Evolutionary conservation across 2,113 vertebrate genomes (phyloP).

Genomic region (Macheiramphus alcinus): DNA sequence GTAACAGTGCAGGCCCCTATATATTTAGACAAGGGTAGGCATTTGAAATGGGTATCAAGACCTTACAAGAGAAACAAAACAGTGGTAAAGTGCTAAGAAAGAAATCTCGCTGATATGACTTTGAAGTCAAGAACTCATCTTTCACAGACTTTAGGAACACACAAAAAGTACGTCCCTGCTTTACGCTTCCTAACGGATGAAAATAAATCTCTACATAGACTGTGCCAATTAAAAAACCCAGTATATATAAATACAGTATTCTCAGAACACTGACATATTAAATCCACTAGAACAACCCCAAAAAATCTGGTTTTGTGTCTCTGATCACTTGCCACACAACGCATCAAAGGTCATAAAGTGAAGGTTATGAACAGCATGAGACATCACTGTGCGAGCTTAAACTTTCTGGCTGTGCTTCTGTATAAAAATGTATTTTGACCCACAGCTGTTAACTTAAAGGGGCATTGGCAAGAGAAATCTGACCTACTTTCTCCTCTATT

Average conservation of each 20-base stretch:
- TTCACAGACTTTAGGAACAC: neutral
- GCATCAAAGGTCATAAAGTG: neutral
- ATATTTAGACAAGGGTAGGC: neutral
- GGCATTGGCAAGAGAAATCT: neutral
- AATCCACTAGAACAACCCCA: neutral
- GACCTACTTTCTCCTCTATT: conserved; percentile 34
- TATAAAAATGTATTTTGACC: neutral
- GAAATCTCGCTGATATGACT: neutral
- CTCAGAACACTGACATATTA: neutral
- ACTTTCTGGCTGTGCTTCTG: neutral
- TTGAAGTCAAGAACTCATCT: neutral
- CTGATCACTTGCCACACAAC: neutral
- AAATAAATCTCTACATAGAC: neutral
- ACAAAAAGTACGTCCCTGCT: neutral
- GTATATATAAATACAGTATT: neutral
- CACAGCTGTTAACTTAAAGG: conserved; percentile 14
- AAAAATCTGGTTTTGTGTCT: neutral
- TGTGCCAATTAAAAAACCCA: neutral
- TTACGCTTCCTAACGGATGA: neutral
- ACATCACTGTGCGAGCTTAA: neutral
- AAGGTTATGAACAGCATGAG: neutral
- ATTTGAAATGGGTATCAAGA: neutral
- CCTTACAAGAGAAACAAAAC: neutral
- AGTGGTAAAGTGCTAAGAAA: neutral
- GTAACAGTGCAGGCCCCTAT: neutral